These are phyloP conservation scores for Dipodomys ordii DNA, from an alignment of 2,113 vertebrate species.

Conservation along the genomic window DNA sequence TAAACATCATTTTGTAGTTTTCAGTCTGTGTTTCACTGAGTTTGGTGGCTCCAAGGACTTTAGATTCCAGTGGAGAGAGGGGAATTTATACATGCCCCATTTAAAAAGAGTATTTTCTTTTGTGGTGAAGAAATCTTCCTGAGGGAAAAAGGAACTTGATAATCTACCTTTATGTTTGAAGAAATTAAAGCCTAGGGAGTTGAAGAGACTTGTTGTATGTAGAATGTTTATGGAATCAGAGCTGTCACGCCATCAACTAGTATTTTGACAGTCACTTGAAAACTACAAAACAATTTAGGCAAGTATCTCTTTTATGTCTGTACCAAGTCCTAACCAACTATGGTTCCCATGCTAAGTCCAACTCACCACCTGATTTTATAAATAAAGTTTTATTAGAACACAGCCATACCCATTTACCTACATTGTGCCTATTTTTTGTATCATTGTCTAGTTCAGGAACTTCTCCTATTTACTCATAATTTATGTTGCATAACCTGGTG, in stretches of 20 bases:
- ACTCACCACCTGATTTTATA: not conserved
- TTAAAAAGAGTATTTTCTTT: not conserved
- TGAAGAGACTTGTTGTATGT: not conserved
- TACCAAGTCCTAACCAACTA: not conserved
- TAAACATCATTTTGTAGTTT: not conserved
- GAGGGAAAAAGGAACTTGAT: not conserved
- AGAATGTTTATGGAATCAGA: not conserved
- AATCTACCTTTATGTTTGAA: not conserved
- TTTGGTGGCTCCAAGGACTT: not conserved
- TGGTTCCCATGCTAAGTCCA: not conserved
- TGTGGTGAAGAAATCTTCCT: not conserved
- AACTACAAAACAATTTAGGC: not conserved
- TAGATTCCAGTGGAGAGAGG: not conserved
- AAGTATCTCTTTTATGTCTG: not conserved
- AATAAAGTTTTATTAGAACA: slow-evolving; percentile 32
- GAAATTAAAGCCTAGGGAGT: not conserved
- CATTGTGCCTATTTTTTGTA: not conserved
- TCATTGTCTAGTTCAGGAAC: not conserved
- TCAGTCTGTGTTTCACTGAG: not conserved
- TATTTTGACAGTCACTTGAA: slow-evolving; percentile 44
- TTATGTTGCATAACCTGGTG: not conserved
- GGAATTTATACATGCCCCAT: not conserved
- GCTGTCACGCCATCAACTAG: not conserved
- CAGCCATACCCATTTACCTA: not conserved
- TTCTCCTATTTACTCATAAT: not conserved